Conservation (phyloP, 1,140 invertebrate genomes). For the Rhizoglyphus robini region DNA sequence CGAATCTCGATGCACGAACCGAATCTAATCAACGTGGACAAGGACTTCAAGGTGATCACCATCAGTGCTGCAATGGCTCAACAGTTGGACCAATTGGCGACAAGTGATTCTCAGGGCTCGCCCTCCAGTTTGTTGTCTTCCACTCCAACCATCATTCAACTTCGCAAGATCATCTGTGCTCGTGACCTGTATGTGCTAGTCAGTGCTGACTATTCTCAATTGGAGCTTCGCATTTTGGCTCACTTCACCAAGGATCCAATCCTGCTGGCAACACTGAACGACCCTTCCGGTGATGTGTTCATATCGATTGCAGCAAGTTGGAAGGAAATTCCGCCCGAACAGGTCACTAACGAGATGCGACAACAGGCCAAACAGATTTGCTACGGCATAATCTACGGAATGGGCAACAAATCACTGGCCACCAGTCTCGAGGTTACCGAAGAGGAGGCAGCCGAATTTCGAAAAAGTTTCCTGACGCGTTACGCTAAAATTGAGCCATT, state of each 20-base stretch:
- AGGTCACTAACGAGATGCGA: conserved; percentile 56
- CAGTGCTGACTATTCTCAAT: conserved; percentile 87
- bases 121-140: neutral
- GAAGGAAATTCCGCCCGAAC: conserved; percentile 48
- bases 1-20: conserved; percentile 81
- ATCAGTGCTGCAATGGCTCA: neutral
- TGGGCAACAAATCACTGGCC: conserved; percentile 69
- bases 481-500: conserved; percentile 44
- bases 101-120: neutral
- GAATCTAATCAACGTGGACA: conserved; percentile 79
- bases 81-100: neutral
- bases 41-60: conserved; percentile 58
- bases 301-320: conserved; percentile 68
- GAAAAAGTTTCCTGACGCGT: conserved; percentile 50
- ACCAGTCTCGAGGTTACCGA: conserved; percentile 62
- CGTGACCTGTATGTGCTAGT: conserved; percentile 45
- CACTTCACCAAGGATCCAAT: conserved; percentile 69
- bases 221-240: conserved; percentile 82
- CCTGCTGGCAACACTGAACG: conserved; percentile 52
- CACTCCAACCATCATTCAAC: neutral
- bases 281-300: conserved; percentile 58
- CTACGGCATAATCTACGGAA: conserved; percentile 97
- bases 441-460: conserved; percentile 61
- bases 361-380: conserved; percentile 80
- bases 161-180: conserved; percentile 15